Evolutionary conservation across 2,888 invertebrate genomes (phyloP), one percentile per base, ranked within the genome.

Genomic region (Agrotis ipsilon): DNA sequence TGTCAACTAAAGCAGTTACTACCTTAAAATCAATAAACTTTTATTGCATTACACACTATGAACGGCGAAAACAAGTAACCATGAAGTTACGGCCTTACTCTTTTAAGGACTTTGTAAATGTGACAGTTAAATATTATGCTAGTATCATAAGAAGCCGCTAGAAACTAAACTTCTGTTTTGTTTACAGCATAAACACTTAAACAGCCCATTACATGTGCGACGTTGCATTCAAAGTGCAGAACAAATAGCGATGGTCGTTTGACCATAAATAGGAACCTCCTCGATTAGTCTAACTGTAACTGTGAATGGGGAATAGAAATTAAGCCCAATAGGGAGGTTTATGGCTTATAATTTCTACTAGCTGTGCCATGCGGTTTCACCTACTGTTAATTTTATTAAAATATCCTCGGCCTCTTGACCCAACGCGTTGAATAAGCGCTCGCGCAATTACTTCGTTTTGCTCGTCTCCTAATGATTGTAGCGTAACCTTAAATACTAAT

Each of bases 131-230:
- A 75, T 66, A 75, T 75, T 24, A 21, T 46, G 32, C 57, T 16
- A 14, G 67, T 66, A 52, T 64, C 46, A 21, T 19, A 65, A 1
- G 74, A 57, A 39, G 48, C 76, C 69, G 57, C 61, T 19, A 27
- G 6, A 19, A 21, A 54, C 52, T 46, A 21, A 60, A 45, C 18
- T 46, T 32, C 49, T 27, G 75, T 66, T 75, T 68, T 61, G 39
- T 76, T 68, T 76, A 76, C 51, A 21, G 51, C 46, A 19, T 48
- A 64, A 24, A 66, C 46, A 54, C 45, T 71, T 59, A 66, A 76
- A 57, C 80, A 81, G 55, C 67, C 55, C 67, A 81, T 72, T 72
- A 84, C 51, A 65, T 67, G 21, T 68, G 59, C 69, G 16, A 24
- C 51, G 52, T 65, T 32, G 62, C 57, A 61, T 80, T 78, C 65